These are phyloP conservation scores for Ptychochromis oligacanthus DNA, from an alignment of 2,113 vertebrate genomes.

Conservation along the genomic window DNA sequence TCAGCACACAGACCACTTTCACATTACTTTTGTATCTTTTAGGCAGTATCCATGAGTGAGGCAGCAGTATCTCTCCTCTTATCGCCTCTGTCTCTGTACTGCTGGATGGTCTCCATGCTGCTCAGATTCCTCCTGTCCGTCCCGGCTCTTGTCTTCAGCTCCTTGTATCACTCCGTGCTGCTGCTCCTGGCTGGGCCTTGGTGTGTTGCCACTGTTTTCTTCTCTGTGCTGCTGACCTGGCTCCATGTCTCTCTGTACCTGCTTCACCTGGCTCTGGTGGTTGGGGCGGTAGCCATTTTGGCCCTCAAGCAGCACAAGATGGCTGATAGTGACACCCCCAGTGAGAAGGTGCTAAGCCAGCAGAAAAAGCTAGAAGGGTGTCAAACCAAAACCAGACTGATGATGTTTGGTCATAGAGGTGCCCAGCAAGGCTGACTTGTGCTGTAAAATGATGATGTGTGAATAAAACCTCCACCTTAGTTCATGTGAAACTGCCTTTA, in stretches of 20 bases:
- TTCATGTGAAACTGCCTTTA: constrained; percentile 23
- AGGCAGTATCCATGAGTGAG: constrained; percentile 45
- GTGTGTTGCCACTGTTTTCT: constrained; percentile 25
- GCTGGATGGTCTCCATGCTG: constrained; percentile 59
- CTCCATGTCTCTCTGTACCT: constrained; percentile 59
- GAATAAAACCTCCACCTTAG: constrained; percentile 22
- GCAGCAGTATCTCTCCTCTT: constrained; percentile 53
- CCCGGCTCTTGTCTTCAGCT: constrained; percentile 54
- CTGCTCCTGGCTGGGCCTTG: constrained; percentile 63
- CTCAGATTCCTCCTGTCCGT: constrained; percentile 56
- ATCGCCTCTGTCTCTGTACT: constrained; percentile 69
- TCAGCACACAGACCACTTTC: neutral
- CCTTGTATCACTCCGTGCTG: constrained; percentile 52
- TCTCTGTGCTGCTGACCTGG: constrained; percentile 44
- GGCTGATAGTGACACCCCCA: neutral
- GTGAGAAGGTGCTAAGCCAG: neutral
- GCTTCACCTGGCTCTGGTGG: constrained; percentile 60
- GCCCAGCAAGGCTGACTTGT: constrained; percentile 33
- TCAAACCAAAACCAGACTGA: neutral
- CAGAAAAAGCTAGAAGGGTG: neutral
- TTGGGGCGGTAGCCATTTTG: constrained; percentile 51
- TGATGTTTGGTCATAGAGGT: neutral
- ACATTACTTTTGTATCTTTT: neutral
- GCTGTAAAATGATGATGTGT: neutral
- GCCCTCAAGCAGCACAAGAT: constrained; percentile 18